These are phyloP conservation scores for Lithosia quadra DNA, from an alignment of 2,888 invertebrate species.

Conservation along the genomic window DNA sequence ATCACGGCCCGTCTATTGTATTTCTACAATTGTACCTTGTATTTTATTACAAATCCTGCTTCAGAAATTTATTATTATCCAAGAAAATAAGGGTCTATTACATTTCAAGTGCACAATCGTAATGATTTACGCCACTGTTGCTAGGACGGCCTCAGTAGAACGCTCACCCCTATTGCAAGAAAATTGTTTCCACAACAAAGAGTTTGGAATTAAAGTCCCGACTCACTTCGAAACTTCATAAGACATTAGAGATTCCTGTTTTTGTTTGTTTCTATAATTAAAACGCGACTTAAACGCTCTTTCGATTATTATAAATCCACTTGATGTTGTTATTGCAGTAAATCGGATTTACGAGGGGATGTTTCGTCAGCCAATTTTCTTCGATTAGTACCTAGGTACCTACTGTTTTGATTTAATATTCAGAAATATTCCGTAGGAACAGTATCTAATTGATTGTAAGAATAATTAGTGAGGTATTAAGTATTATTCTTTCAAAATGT, in stretches of 20 bases:
- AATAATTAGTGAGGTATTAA: not conserved
- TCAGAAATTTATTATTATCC: conserved; percentile 29
- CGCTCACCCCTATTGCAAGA: conserved; percentile 50
- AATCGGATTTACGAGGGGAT: conserved; percentile 67
- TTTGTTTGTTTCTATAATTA: conserved; percentile 84
- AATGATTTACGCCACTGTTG: conserved; percentile 50
- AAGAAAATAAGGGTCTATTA: conserved; percentile 33
- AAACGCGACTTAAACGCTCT: conserved; percentile 77
- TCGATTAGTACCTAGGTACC: conserved; percentile 56
- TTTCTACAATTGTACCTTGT: not conserved
- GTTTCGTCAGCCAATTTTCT: conserved; percentile 51
- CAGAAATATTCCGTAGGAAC: conserved; percentile 3
- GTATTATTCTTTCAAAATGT: not conserved
- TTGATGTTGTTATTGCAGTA: conserved; percentile 68
- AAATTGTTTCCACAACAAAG: conserved; percentile 64
- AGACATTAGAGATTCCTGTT: conserved; percentile 75
- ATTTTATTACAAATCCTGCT: conserved; percentile 5
- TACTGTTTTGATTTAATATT: conserved; percentile 50
- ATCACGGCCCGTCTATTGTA: not conserved
- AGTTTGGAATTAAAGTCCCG: conserved; percentile 66
- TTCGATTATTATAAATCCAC: conserved; percentile 77
- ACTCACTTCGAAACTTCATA: conserved; percentile 67
- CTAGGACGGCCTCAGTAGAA: conserved; percentile 39
- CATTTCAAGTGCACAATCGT: conserved; percentile 44
- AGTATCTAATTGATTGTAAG: not conserved